phyloP scores from a whole-genome alignment of 2,113 vertebrate genomes.

The Mobula hypostoma region DNA sequence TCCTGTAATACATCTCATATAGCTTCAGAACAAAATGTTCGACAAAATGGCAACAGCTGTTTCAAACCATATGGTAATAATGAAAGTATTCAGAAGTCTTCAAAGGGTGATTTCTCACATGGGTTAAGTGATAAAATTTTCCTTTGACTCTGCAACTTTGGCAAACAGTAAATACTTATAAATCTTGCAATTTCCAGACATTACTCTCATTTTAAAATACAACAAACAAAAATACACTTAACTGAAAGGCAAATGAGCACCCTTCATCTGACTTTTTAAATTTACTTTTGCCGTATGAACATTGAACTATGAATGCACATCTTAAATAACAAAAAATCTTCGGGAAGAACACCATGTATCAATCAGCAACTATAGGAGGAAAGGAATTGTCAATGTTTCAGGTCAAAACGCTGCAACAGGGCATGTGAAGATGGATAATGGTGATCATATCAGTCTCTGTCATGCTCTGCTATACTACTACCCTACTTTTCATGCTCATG shows the following conservation, averaged over 20 bases:
- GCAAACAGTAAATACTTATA: background rate
- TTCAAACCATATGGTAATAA: background rate
- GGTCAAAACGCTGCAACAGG: no score
- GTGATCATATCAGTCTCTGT: background rate
- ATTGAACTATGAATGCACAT: background rate
- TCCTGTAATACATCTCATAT: background rate
- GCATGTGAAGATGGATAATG: background rate
- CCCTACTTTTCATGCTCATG: background rate
- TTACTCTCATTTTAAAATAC: background rate
- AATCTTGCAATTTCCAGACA: background rate
- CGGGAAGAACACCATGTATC: no score
- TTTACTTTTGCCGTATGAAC: background rate
- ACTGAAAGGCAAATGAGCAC: background rate
- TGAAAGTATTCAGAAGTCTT: background rate
- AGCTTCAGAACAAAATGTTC: background rate
- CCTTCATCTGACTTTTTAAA: background rate
- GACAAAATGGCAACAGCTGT: background rate
- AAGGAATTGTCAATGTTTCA: no score
- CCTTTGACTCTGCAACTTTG: background rate
- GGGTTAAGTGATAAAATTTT: background rate
- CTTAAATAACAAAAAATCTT: background rate
- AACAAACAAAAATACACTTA: background rate
- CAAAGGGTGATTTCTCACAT: background rate
- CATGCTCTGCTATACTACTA: background rate
- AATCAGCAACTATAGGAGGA: no score